A percentile compares a stretch with the other conserved stretches of the same genome.
phyloP scores from a whole-genome alignment of 2,113 vertebrate genomes.

The Sula dactylatra region DNA sequence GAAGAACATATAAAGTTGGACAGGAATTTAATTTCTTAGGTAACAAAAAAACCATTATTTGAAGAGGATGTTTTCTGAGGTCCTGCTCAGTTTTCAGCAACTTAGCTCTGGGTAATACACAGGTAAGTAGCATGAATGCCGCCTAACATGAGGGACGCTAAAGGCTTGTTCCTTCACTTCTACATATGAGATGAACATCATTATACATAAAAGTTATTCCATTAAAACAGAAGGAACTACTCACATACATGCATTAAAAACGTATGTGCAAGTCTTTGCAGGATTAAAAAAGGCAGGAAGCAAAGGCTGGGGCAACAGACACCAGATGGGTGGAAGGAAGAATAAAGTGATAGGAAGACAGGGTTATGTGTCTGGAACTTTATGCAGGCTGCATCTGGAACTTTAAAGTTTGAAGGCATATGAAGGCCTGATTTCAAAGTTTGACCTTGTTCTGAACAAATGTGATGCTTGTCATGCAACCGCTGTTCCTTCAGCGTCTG shows the following conservation, averaged over 20 bases:
- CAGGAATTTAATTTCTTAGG: neutral
- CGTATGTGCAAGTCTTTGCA: neutral
- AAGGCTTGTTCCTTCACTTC: neutral
- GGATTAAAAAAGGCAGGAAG: constrained; percentile 35
- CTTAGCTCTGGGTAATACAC: neutral
- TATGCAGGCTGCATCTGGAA: neutral
- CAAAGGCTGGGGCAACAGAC: constrained; percentile 9
- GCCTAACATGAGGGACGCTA: neutral
- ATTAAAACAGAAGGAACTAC: neutral
- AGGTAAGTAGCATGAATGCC: neutral
- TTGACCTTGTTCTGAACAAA: neutral
- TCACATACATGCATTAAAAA: neutral
- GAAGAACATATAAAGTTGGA: neutral
- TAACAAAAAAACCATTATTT: neutral
- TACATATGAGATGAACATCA: neutral
- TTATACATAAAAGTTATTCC: neutral
- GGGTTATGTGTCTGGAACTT: neutral
- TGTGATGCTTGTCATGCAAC: neutral
- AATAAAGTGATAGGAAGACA: neutral
- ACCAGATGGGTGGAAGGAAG: neutral
- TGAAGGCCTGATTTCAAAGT: neutral
- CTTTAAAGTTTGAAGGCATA: neutral
- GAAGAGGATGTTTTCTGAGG: neutral
- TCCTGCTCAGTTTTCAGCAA: neutral
- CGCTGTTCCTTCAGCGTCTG: neutral